Evolutionary conservation across 2,888 invertebrate species (phyloP).

Genomic region (Torymus tubicola): DNA sequence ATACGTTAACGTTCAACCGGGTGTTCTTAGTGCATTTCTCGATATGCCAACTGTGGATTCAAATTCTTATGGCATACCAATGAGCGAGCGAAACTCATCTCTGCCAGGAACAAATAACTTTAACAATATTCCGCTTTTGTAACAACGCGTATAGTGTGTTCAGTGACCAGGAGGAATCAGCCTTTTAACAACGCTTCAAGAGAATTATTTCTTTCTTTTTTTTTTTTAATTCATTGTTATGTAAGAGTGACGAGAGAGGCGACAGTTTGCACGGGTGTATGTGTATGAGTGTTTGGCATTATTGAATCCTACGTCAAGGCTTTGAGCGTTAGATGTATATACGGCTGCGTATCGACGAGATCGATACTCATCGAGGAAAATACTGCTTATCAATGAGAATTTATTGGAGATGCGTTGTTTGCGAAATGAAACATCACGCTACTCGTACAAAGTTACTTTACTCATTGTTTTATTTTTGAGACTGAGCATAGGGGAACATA

Average conservation of each 20-base stretch:
- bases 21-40: constrained; percentile 50
- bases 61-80: constrained; percentile 43
- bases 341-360: constrained; percentile 13
- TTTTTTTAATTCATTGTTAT: too few relatives aligned
- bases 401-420: constrained; percentile 31
- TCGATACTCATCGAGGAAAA: constrained; percentile 33
- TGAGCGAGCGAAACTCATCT: constrained; percentile 52
- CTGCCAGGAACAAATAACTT: constrained; percentile 29
- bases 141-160: constrained; percentile 7
- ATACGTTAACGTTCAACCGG: constrained; percentile 69
- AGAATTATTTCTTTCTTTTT: too few relatives aligned
- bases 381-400: constrained; percentile 12
- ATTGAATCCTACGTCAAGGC: constrained; percentile 18
- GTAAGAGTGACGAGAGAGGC: too few relatives aligned
- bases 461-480: constrained; percentile 52
- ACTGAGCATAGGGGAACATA: constrained; percentile 51
- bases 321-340: constrained; percentile 13
- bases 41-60: constrained; percentile 20
- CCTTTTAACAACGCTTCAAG: too few relatives aligned
- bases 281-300: not conserved
- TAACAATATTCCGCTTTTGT: constrained; percentile 48
- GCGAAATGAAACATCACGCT: constrained; percentile 12
- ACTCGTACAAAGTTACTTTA: constrained; percentile 32
- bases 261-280: constrained; percentile 20
- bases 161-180: not conserved